Base-by-base conservation (phyloP, 2,113 vertebrate species). In the Poecile atricapillus region DNA sequence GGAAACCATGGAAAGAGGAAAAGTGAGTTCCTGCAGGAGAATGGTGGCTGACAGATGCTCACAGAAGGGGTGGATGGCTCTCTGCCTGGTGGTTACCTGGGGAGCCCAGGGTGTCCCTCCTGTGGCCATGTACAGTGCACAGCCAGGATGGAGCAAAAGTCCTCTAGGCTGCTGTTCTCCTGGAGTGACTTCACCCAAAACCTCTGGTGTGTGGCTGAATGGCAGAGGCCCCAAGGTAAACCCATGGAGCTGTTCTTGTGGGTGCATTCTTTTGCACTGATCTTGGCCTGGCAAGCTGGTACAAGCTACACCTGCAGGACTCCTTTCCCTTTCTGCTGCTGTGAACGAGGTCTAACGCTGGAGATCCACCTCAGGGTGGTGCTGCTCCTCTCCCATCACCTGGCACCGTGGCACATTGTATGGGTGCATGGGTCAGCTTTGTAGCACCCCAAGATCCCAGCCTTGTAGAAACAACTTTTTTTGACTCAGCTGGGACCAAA, bases 201-300 rank as follows among this genome's bases (percentile, higher is more conserved):
- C 35, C 15, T 90, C 77, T 75, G 47, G 83, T 90, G 20, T 81
- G 44, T 83, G 64, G 41, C n/a, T 64, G 86, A 52, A 14, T 37
- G 68, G 68, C 95, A 94, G 86, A 90, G 64, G 75, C 76, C 55
- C 39, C 24, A 41, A 68, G 86, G 76, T 67, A 43, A 93, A 50
- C 22, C 80, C 5, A 0, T 78, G 83, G 60, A 83, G 76, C 37
- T 90, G 21, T 15, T 46, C 67, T 64, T 33, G 16, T 30, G 89
- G 83, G 80, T 55, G 31, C 93, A 89, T 94, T 97, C 86, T 79
- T 92, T 83, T 1, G 2, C 55, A 74, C 83, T 93, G 83, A 83
- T 70, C 64, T 74, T 69, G 37, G 64, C 76, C 86, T 95, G 94
- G 92, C 95, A 96, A 92, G 92, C 79, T 94, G 83, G 55, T 83